Base-by-base conservation (phyloP, 1,140 invertebrate species). In the Brachionus plicatilis region DNA sequence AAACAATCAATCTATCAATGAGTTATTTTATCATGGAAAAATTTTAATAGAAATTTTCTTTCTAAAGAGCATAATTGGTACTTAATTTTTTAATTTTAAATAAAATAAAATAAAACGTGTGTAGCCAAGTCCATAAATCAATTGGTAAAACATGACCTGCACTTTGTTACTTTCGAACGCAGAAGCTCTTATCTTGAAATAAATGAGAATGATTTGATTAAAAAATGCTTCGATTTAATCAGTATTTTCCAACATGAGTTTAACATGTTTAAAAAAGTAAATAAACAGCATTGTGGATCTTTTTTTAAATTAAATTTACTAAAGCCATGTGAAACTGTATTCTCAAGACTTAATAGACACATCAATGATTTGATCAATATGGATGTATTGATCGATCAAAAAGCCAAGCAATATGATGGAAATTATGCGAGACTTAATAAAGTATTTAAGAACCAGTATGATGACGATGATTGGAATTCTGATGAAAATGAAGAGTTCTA, bases 241-340 rank as follows among this genome's bases (percentile, higher is more conserved):
- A 50, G 20, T 27, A 12, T 76, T 9, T 76, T 76, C n/a, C 72
- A 76, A 76, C 50, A 76, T 76, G 45, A 76, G n/a, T 76, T 76
- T 76, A 47, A 76, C 7, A 76, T 76, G 41, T 53, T 27, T 20
- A 76, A 76, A 76, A 76, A 76, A 37, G 72, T 76, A 50, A 53
- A 7, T 37, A 37, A 37, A 7, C 6, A 37, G 5, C 33, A 37
- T 37, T 37, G 5, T 37, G 33, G 6, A 37, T 9, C 2, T 47
- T 45, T n/a, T 17, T 47, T 47, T 75, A 47, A 45, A 8, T 43
- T 75, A 41, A 12, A 37, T 75, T n/a, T 75, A n/a, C 29, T 3
- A 76, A 76, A 76, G 72, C 72, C 72, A 6, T 76, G 72, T 76
- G 72, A 76, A 50, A 27, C 72, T 12, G 20, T 76, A 5, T 76